Evolutionary conservation across 2,888 invertebrate species (phyloP).

Genomic region (Folsomia manolachei): DNA sequence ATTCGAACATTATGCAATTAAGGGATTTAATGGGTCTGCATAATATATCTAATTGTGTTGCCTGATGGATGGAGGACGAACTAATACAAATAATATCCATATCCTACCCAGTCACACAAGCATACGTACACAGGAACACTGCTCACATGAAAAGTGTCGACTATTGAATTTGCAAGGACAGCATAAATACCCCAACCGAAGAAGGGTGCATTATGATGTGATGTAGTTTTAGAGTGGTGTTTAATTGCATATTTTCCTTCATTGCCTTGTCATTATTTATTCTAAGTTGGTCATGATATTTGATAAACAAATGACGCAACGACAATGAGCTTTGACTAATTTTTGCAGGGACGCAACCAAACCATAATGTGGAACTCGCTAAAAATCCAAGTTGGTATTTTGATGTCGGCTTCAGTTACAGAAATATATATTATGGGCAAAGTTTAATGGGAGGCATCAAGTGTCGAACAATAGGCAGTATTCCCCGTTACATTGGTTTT

Average conservation of each 20-base stretch:
- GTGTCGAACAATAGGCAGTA: not conserved
- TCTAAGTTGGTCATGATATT: conserved; percentile 7
- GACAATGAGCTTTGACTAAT: conserved; percentile 13
- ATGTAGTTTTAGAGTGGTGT: not conserved
- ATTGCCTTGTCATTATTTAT: conserved; percentile 15
- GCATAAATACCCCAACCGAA: not conserved
- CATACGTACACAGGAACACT: too few relatives aligned
- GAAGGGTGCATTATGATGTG: too few relatives aligned
- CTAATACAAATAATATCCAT: too few relatives aligned
- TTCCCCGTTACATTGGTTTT: not conserved
- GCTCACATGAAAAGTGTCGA: too few relatives aligned
- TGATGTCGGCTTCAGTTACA: not conserved
- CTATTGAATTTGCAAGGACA: conserved; percentile 1
- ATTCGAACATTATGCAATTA: not conserved
- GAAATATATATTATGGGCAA: not conserved
- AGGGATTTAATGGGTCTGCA: not conserved
- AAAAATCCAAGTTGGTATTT: too few relatives aligned
- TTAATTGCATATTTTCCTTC: conserved; percentile 1
- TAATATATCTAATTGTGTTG: conserved; percentile 1
- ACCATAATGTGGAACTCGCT: too few relatives aligned
- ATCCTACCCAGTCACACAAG: too few relatives aligned
- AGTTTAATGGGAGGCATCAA: not conserved
- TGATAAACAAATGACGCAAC: conserved; percentile 22
- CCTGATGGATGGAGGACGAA: too few relatives aligned
- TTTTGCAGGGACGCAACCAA: too few relatives aligned